Base-by-base conservation (phyloP, 2,888 invertebrate genomes). In the Exocentrus adspersus region DNA sequence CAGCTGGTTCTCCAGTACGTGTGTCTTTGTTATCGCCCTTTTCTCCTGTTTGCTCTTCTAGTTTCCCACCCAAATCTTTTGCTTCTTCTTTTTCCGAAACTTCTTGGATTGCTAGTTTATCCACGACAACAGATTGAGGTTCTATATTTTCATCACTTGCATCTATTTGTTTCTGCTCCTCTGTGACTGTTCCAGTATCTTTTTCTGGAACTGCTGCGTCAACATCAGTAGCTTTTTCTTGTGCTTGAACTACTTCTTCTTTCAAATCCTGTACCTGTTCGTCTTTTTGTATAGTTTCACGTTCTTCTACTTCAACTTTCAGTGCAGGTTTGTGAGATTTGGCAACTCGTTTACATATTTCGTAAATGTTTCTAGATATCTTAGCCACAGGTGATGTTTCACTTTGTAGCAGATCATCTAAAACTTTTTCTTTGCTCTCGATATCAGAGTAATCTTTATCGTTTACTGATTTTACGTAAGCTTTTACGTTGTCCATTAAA, bases 301-400 rank as follows among this genome's bases (percentile, higher is more conserved):
- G 24, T 30, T 14, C 10, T 45, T 32, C 28, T 30, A 46, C 12
- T 5, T 21, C 41, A 21, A 48, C 1, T 60, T 52, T 52, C 16
- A 41, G 17, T 10, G 10, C 24, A 1, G 21, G 1, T 1, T 2
- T 10, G 19, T 51, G 10, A 17, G 16, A 60, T 16, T 60, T 32
- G 1, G 71, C 65, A 17, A 72, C 60, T 30, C 64, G 51, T 62
- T 53, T 66, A 50, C 66, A 71, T 48, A 58, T 67, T 32, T 67
- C 68, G 48, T 70, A 57, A 43, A 71, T 71, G 57, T 70, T 70
- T 50, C 65, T 63, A 4, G 70, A 67, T 12, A 70, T 57, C 3
- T 43, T 56, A 16, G 64, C 37, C 2, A 68, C 46, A 28, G 62
- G 54, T 9, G 48, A 58, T 28, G 57, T 51, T 30, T 45, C 58